Conservation (phyloP, 2,113 vertebrate genomes). For the Danionella cerebrum region DNA sequence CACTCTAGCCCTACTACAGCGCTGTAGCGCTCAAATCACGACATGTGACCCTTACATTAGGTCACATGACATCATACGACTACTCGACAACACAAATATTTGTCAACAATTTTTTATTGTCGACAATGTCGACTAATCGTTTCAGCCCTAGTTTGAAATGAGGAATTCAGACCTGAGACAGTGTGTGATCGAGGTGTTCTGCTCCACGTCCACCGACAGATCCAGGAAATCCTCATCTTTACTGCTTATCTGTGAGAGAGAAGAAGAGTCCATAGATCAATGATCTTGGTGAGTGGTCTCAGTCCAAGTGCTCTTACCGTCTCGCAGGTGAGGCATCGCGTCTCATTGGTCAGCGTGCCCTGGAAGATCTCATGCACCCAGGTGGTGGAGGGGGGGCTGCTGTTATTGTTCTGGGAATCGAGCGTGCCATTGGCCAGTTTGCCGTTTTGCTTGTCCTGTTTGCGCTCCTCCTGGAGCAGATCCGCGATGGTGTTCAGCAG, state of each 20-base stretch:
- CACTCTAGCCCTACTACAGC: too few species aligned
- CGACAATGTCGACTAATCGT: too few species aligned
- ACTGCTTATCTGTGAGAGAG: constrained; percentile 83
- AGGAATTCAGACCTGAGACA: constrained; percentile 86
- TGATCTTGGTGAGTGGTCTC: too few species aligned
- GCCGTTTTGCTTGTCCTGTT: constrained; percentile 93
- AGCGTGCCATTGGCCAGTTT: constrained; percentile 86
- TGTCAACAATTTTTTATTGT: too few species aligned
- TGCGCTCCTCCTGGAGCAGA: constrained; percentile 94
- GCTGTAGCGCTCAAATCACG: too few species aligned
- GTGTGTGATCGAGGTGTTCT: constrained; percentile 97
- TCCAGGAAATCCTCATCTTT: constrained; percentile 99
- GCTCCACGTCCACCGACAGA: constrained; percentile 95
- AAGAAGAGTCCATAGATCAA: background rate
- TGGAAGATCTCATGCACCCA: constrained; percentile 99
- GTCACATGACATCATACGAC: too few species aligned
- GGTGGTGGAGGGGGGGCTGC: constrained; percentile 75
- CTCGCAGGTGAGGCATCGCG: constrained; percentile 97
- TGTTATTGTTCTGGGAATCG: constrained; percentile 81
- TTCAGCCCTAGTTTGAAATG: too few species aligned
- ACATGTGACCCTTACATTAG: too few species aligned
- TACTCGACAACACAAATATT: too few species aligned
- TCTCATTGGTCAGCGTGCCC: constrained; percentile 97
- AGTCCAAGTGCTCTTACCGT: constrained; percentile 75
- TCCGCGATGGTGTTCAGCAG: constrained; percentile 95